These are phyloP conservation scores for Danaus melanippus DNA, from an alignment of 1,140 invertebrate genomes.

Conservation along the genomic window DNA sequence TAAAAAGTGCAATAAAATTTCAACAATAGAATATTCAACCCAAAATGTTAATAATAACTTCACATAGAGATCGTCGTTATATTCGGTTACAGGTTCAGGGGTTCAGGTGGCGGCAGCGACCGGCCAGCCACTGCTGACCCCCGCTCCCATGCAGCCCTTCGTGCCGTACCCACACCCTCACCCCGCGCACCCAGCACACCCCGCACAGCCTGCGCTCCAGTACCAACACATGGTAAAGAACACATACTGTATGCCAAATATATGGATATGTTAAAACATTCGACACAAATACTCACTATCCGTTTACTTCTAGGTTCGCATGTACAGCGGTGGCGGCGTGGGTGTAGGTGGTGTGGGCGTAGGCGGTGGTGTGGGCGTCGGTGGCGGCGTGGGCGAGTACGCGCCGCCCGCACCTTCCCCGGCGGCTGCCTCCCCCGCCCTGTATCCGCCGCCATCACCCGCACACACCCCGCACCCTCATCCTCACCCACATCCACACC, in stretches of 20 bases:
- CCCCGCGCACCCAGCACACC: constrained; percentile 54
- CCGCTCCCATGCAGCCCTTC: constrained; percentile 77
- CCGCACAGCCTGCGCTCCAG: constrained; percentile 44
- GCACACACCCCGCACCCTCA: constrained; percentile 58
- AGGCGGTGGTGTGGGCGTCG: constrained; percentile 29
- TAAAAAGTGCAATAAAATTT: too few species aligned
- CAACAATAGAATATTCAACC: too few species aligned
- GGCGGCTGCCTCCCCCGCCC: constrained; percentile 49
- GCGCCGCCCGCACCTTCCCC: constrained; percentile 55
- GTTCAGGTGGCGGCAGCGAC: constrained; percentile 79
- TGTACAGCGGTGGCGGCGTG: constrained; percentile 52
- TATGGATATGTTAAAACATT: neutral
- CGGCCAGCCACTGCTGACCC: constrained; percentile 86
- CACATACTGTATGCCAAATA: neutral
- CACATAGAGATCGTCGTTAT: too few species aligned
- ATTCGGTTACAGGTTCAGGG: constrained; percentile 24
- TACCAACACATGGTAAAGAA: constrained; percentile 61
- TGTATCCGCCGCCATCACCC: constrained; percentile 62
- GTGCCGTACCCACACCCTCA: constrained; percentile 76
- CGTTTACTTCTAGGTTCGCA: constrained; percentile 41
- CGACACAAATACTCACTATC: neutral
- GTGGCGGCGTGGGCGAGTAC: constrained; percentile 34
- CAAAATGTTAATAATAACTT: too few species aligned
- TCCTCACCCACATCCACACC: constrained; percentile 48
- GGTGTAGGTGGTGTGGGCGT: constrained; percentile 29